A percentile compares a stretch with the other conserved stretches of the same genome.
phyloP scores from a whole-genome alignment of 2,113 vertebrate genomes.

The Mola mola region DNA sequence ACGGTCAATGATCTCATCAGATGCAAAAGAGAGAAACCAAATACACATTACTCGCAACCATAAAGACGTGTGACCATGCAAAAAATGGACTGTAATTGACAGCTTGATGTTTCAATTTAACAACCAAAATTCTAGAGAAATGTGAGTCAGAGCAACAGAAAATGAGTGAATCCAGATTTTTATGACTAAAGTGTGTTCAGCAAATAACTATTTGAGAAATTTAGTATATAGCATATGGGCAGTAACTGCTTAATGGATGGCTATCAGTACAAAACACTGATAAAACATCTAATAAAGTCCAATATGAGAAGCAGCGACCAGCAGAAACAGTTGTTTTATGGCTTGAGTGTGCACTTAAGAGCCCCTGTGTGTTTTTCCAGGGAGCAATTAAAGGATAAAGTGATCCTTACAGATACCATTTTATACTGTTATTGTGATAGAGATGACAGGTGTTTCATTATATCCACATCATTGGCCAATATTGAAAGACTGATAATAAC shows the following conservation, averaged over 20 bases:
- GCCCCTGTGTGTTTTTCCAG: conserved; percentile 60
- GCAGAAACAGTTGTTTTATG: conserved; percentile 62
- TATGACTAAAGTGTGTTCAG: neutral
- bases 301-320: conserved; percentile 37
- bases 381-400: conserved; percentile 44
- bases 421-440: conserved; percentile 29
- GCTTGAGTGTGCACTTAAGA: conserved; percentile 19
- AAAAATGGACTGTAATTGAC: neutral
- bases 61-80: conserved; percentile 9
- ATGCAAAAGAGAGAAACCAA: conserved; percentile 32
- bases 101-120: neutral
- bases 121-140: too few relatives aligned
- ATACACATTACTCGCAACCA: conserved; percentile 2
- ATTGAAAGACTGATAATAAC: conserved; percentile 21
- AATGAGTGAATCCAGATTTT: neutral
- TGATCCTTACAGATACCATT: conserved; percentile 2
- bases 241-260: conserved; percentile 27
- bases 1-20: conserved; percentile 38
- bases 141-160: too few relatives aligned
- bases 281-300: conserved; percentile 32
- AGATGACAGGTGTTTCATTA: conserved; percentile 66
- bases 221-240: conserved; percentile 40
- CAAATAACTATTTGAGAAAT: neutral
- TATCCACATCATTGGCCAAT: conserved; percentile 21
- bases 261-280: conserved; percentile 26